Evolutionary conservation across 2,113 vertebrate species (phyloP).

Genomic region (Pardalotus punctatus): DNA sequence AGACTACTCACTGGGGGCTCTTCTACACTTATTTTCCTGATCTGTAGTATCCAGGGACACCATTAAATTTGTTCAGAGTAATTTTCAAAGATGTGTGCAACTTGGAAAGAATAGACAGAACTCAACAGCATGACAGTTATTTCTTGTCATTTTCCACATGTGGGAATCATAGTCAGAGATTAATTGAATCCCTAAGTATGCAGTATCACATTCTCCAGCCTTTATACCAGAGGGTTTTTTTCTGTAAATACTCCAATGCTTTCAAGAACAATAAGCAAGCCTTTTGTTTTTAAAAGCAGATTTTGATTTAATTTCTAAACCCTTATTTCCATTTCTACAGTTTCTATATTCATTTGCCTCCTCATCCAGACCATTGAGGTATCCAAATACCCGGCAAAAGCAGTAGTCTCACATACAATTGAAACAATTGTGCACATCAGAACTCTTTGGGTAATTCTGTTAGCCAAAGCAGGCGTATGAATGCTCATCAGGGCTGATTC

Average conservation of each 20-base stretch:
- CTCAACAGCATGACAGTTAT: neutral
- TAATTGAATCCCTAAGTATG: neutral
- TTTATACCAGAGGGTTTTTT: neutral
- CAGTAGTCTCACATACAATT: neutral
- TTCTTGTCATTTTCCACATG: neutral
- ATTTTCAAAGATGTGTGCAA: neutral
- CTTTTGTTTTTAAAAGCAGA: neutral
- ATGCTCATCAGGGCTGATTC: constrained; percentile 8
- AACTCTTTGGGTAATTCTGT: neutral
- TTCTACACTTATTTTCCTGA: neutral
- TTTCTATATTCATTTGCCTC: neutral
- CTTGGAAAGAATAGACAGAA: neutral
- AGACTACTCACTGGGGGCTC: neutral
- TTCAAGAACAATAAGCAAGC: neutral
- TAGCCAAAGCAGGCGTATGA: neutral
- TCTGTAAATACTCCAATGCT: neutral
- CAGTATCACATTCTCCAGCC: neutral
- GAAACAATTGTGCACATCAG: neutral
- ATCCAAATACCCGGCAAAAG: neutral
- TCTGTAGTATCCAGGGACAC: neutral
- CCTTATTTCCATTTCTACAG: neutral
- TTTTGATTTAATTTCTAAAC: neutral
- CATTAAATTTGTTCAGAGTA: neutral
- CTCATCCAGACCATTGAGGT: neutral
- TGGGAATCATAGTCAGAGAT: neutral